phyloP scores from a whole-genome alignment of 2,888 invertebrate genomes.

The Eumerus sabulonum region DNA sequence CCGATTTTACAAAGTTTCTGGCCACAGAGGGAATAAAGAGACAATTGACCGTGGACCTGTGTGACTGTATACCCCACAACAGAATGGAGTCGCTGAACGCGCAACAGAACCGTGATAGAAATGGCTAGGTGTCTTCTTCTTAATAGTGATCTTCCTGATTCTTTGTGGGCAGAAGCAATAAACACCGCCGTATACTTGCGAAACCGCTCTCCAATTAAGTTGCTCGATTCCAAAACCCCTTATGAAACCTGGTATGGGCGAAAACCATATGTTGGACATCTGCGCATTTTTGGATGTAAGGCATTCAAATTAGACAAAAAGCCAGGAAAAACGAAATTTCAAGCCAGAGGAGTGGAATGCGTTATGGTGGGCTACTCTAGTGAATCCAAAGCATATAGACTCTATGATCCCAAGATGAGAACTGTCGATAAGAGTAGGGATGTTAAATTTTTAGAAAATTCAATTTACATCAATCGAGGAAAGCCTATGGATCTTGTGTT shows the following conservation, averaged over 20 bases:
- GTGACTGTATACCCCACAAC: conserved; percentile 23
- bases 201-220: conserved; percentile 23
- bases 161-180: conserved; percentile 4
- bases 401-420: background rate
- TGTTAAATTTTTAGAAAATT: background rate
- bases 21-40: conserved; percentile 10
- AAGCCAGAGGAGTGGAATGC: conserved; percentile 2
- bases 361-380: background rate
- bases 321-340: conserved; percentile 7
- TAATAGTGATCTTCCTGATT: conserved; percentile 11
- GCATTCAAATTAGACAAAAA: background rate
- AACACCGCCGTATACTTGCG: conserved; percentile 18
- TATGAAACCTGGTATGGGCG: conserved; percentile 20
- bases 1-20: conserved; percentile 4
- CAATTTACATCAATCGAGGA: background rate
- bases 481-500: background rate
- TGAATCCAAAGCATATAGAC: conserved; percentile 15
- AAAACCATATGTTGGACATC: conserved; percentile 25
- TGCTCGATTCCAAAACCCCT: conserved; percentile 16
- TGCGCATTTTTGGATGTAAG: conserved; percentile 2
- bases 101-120: conserved; percentile 11
- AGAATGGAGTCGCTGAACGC: conserved; percentile 22
- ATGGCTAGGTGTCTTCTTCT: background rate
- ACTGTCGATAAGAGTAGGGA: background rate
- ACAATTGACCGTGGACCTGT: conserved; percentile 19